phyloP scores from a whole-genome alignment of 2,888 invertebrate genomes.

The Philonicus albiceps region DNA sequence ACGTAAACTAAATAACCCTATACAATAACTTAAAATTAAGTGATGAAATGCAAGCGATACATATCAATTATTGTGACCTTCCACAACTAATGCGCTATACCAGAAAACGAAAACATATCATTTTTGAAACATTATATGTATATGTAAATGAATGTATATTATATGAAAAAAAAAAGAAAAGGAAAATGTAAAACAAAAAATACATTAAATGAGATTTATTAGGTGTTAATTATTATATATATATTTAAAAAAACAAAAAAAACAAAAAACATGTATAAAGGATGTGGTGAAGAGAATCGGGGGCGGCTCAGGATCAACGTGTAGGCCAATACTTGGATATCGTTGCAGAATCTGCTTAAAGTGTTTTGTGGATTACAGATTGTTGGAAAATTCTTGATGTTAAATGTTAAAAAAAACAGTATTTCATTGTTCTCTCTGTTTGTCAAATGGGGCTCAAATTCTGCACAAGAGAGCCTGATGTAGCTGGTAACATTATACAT shows the following conservation, averaged over 20 bases:
- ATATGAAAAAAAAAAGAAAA: slow-evolving; percentile 25
- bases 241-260: background rate
- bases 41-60: slow-evolving; percentile 27
- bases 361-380: background rate
- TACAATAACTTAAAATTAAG: slow-evolving; percentile 38
- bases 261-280: slow-evolving; percentile 34
- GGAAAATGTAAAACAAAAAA: slow-evolving; percentile 22
- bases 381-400: slow-evolving; percentile 41
- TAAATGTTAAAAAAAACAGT: slow-evolving; percentile 41
- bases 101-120: slow-evolving; percentile 33
- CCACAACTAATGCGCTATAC: slow-evolving; percentile 40
- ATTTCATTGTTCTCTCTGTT: slow-evolving; percentile 34
- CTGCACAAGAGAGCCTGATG: slow-evolving; percentile 27
- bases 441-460: slow-evolving; percentile 12
- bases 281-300: background rate
- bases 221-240: slow-evolving; percentile 35
- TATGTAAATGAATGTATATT: slow-evolving; percentile 33
- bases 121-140: slow-evolving; percentile 25
- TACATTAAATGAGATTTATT: slow-evolving; percentile 19
- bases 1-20: slow-evolving; percentile 37
- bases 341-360: background rate
- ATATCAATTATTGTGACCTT: slow-evolving; percentile 46
- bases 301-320: background rate
- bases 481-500: slow-evolving; percentile 7
- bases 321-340: background rate